Percentiles rank a stretch among this genome's conserved stretches.
phyloP scores from a whole-genome alignment of 2,888 invertebrate genomes.

The Cantharis rustica region DNA sequence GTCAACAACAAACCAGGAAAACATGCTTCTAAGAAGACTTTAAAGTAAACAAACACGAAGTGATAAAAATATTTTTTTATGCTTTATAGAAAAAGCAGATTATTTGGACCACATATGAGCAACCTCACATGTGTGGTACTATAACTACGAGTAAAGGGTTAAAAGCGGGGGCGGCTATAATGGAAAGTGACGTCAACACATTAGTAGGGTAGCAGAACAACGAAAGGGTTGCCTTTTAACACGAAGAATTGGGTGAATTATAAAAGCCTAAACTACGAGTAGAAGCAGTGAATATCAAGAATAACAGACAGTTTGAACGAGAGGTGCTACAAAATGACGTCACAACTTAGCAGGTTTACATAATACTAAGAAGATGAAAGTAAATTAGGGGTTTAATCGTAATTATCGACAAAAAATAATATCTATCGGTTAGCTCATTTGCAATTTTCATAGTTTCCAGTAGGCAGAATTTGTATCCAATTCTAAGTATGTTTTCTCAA shows the following conservation, averaged over 20 bases:
- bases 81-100: neutral
- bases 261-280: neutral
- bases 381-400: neutral
- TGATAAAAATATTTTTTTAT: neutral
- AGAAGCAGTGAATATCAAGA: conserved; percentile 23
- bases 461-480: neutral
- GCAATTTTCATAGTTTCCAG: neutral
- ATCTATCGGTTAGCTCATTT: neutral
- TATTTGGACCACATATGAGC: neutral
- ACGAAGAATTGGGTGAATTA: neutral
- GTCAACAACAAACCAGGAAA: conserved; percentile 39
- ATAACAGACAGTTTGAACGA: conserved; percentile 25
- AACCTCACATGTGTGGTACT: neutral
- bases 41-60: conserved; percentile 24
- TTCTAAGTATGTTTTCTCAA: neutral
- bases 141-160: conserved; percentile 17
- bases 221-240: neutral
- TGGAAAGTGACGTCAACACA: conserved; percentile 61
- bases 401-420: neutral
- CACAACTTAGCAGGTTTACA: conserved; percentile 48
- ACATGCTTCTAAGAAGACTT: conserved; percentile 25
- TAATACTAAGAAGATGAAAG: conserved; percentile 35
- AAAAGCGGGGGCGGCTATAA: conserved; percentile 26
- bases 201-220: conserved; percentile 54
- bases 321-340: conserved; percentile 56